Conservation (phyloP, 2,888 invertebrate genomes). For the Harpalus rufipes region DNA sequence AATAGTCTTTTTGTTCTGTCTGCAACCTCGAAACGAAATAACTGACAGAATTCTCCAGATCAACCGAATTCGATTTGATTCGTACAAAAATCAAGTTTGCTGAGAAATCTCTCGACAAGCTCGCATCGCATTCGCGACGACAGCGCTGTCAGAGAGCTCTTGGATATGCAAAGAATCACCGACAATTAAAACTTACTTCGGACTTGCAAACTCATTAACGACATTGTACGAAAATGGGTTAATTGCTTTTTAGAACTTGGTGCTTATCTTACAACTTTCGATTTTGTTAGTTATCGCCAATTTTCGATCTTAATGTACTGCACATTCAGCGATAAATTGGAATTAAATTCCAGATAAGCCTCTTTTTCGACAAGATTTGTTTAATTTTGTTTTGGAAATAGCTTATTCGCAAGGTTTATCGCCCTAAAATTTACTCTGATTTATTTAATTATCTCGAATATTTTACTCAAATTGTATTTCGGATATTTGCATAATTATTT, state of each 20-base stretch:
- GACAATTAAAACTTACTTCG: slow-evolving; percentile 54
- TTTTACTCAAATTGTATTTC: background rate
- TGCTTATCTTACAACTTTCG: slow-evolving; percentile 51
- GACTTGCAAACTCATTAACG: slow-evolving; percentile 54
- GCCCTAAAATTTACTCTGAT: slow-evolving; percentile 25
- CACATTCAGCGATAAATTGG: slow-evolving; percentile 45
- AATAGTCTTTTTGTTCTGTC: slow-evolving; percentile 52
- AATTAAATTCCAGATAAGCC: slow-evolving; percentile 16
- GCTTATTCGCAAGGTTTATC: slow-evolving; percentile 4
- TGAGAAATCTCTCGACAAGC: slow-evolving; percentile 53
- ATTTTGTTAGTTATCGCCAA: slow-evolving; percentile 56
- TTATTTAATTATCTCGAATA: slow-evolving; percentile 21
- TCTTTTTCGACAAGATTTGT: slow-evolving; percentile 35
- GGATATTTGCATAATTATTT: slow-evolving; percentile 1
- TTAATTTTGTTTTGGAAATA: slow-evolving; percentile 33
- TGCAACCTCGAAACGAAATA: slow-evolving; percentile 43
- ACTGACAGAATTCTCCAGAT: slow-evolving; percentile 57
- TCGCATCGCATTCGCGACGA: slow-evolving; percentile 13
- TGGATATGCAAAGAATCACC: slow-evolving; percentile 44
- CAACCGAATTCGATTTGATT: slow-evolving; percentile 62
- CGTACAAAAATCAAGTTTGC: slow-evolving; percentile 56
- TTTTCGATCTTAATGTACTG: slow-evolving; percentile 61
- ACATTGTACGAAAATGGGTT: slow-evolving; percentile 57
- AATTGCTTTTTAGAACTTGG: slow-evolving; percentile 54
- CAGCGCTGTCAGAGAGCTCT: slow-evolving; percentile 7